Evolutionary conservation across 2,888 invertebrate species (phyloP).

Genomic region (Deilephila elpenor): DNA sequence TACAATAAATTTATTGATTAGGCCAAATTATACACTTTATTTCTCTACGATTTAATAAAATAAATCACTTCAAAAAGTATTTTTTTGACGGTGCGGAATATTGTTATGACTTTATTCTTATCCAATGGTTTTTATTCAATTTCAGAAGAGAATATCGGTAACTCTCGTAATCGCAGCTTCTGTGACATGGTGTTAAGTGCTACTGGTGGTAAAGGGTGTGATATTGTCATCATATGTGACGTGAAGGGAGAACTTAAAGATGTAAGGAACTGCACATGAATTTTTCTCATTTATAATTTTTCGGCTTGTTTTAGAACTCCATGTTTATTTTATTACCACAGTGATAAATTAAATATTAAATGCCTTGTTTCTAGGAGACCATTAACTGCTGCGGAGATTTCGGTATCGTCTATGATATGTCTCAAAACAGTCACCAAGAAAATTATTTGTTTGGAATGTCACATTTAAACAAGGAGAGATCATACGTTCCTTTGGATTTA

Average conservation of each 20-base stretch:
- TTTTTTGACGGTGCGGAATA: too few relatives aligned
- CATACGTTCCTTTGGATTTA: constrained; percentile 52
- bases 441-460: constrained; percentile 53
- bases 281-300: too few relatives aligned
- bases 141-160: constrained; percentile 63
- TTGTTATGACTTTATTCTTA: too few relatives aligned
- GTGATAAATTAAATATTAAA: neutral
- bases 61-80: too few relatives aligned
- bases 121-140: constrained; percentile 27
- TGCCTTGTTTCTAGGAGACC: constrained; percentile 43
- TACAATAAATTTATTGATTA: too few relatives aligned
- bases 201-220: constrained; percentile 59
- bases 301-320: too few relatives aligned
- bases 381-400: constrained; percentile 42
- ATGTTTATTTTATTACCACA: too few relatives aligned
- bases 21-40: too few relatives aligned
- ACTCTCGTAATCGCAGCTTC: constrained; percentile 61
- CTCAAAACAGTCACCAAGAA: constrained; percentile 49
- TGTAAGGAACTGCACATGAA: constrained; percentile 46
- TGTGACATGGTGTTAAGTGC: constrained; percentile 54
- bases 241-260: constrained; percentile 55
- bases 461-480: constrained; percentile 43
- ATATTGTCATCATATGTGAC: constrained; percentile 55
- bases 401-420: constrained; percentile 52
- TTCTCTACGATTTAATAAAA: too few relatives aligned